Percentiles rank a stretch among this genome's conserved stretches.
These are phyloP conservation scores for Acestrorhynchus altus DNA, from an alignment of 2,797 vertebrate species.

Conservation along the genomic window DNA sequence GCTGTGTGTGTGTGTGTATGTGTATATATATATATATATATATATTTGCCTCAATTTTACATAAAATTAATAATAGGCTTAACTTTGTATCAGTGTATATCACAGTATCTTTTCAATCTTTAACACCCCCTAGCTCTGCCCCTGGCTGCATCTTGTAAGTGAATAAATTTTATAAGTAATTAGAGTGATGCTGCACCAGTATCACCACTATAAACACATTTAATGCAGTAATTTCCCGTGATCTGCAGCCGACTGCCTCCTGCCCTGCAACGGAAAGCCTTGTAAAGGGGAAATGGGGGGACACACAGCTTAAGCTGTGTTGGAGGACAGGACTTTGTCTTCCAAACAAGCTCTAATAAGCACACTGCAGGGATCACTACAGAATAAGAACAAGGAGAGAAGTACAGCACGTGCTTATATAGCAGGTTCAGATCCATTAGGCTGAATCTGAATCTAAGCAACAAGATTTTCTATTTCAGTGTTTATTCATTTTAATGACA, in stretches of 20 bases:
- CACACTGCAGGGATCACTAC: neutral
- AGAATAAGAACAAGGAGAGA: too few species aligned
- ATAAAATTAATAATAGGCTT: too few species aligned
- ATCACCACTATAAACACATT: constrained; percentile 54
- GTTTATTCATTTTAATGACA: neutral
- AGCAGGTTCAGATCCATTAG: neutral
- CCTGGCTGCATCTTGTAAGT: constrained; percentile 57
- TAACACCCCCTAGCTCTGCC: too few species aligned
- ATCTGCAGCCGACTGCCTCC: constrained; percentile 46
- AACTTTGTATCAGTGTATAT: too few species aligned
- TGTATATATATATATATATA: too few species aligned
- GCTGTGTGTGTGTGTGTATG: too few species aligned
- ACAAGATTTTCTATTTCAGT: neutral
- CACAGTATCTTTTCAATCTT: too few species aligned
- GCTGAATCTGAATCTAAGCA: neutral
- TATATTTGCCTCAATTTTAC: too few species aligned
- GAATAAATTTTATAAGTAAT: constrained; percentile 61
- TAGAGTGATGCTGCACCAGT: constrained; percentile 49
- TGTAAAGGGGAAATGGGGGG: constrained; percentile 20
- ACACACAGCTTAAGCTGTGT: constrained; percentile 14
- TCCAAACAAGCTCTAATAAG: neutral
- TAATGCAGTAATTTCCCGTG: constrained; percentile 49
- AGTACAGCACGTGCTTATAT: neutral
- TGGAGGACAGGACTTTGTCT: neutral
- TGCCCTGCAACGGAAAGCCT: constrained; percentile 40